Evolutionary conservation across 2,797 vertebrate species (phyloP).

Genomic region (Sarcophilus harrisii): DNA sequence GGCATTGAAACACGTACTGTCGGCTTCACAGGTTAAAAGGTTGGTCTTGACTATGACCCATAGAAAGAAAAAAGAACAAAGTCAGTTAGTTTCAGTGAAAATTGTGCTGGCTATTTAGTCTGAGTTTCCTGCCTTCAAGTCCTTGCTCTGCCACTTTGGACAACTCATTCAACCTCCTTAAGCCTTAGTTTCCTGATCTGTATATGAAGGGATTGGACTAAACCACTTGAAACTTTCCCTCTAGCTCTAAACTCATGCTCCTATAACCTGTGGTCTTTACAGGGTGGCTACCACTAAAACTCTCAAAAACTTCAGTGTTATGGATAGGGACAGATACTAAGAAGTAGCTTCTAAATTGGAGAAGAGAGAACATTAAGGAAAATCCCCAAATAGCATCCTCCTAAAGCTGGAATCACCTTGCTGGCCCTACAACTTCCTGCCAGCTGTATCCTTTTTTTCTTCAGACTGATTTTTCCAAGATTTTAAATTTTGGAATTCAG

Average conservation of each 20-base stretch:
- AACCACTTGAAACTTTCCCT: background rate
- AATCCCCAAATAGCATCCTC: background rate
- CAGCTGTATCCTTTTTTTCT: background rate
- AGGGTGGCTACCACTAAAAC: background rate
- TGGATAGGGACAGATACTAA: background rate
- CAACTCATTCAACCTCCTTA: background rate
- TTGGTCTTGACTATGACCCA: background rate
- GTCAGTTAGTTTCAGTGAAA: background rate
- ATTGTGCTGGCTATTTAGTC: background rate
- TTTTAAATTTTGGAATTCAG: slow-evolving; percentile 1
- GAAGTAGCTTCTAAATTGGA: background rate
- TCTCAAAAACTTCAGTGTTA: background rate
- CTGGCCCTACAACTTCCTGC: background rate
- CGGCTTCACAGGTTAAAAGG: background rate
- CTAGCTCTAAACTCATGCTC: background rate
- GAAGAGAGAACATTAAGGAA: background rate
- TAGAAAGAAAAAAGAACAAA: background rate
- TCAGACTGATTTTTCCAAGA: background rate
- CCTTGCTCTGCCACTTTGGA: background rate
- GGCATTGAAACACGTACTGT: background rate
- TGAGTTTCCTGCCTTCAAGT: background rate
- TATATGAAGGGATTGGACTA: background rate
- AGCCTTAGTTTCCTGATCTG: background rate
- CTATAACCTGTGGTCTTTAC: background rate
- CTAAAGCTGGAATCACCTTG: background rate